A percentile compares a stretch with the other conserved stretches of the same genome.
phyloP scores from a whole-genome alignment of 2,888 invertebrate species.

The Leucania comma region DNA sequence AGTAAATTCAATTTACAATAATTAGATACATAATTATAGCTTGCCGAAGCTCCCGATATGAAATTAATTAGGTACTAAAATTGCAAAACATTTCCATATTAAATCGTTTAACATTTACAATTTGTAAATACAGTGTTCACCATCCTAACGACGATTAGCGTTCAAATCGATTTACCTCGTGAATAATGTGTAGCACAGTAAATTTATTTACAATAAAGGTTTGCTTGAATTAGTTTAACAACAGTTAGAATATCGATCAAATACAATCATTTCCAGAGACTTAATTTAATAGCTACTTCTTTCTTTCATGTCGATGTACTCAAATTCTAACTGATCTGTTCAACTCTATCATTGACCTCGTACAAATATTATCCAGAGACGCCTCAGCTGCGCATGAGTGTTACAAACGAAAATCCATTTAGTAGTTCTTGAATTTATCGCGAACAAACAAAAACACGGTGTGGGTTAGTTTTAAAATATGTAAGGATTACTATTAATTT shows the following conservation, averaged over 20 bases:
- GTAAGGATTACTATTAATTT: too few species aligned
- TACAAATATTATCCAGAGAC: too few species aligned
- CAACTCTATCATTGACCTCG: too few species aligned
- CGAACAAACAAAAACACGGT: too few species aligned
- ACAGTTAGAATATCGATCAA: not conserved
- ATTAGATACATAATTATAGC: not conserved
- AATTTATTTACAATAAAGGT: constrained; percentile 12
- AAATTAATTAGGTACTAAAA: not conserved
- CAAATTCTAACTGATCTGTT: too few species aligned
- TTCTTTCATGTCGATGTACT: too few species aligned
- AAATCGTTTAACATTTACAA: not conserved
- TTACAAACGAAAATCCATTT: too few species aligned
- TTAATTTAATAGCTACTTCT: not conserved
- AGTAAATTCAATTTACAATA: not conserved
- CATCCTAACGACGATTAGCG: not conserved
- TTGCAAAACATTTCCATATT: not conserved
- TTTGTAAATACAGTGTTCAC: not conserved
- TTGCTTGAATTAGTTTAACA: not conserved
- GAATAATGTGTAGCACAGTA: not conserved
- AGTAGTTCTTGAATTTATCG: too few species aligned
- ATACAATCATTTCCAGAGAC: constrained; percentile 2
- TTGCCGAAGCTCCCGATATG: not conserved
- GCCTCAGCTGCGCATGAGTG: too few species aligned
- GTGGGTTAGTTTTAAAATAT: too few species aligned
- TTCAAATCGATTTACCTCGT: not conserved